These are phyloP conservation scores for Philypnodon macrostomus DNA, from an alignment of 2,797 vertebrate genomes.

Conservation along the genomic window DNA sequence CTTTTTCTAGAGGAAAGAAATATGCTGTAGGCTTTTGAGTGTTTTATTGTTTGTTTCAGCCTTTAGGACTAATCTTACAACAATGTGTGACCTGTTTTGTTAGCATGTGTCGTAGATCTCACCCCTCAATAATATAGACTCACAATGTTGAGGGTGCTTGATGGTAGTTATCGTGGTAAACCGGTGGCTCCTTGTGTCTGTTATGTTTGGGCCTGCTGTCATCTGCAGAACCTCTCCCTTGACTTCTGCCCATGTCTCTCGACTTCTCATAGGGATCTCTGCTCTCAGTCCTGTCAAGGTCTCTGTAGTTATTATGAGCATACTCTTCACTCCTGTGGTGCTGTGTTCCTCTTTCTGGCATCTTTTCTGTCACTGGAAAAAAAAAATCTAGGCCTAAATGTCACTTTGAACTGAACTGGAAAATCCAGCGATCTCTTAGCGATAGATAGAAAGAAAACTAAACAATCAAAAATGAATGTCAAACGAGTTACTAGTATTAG, in stretches of 20 bases:
- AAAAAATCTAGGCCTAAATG: no score
- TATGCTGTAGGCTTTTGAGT: neutral
- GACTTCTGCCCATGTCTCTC: slow-evolving; percentile 18
- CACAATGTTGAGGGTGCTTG: slow-evolving; percentile 50
- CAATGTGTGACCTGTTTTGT: no score
- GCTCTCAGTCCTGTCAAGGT: slow-evolving; percentile 19
- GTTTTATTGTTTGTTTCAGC: neutral
- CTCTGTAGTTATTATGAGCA: slow-evolving; percentile 39
- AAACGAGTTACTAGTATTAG: no score
- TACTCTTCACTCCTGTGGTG: slow-evolving; percentile 46
- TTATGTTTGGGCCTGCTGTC: slow-evolving; percentile 47
- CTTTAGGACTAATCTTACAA: no score
- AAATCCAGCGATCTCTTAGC: no score
- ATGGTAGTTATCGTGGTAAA: slow-evolving; percentile 29
- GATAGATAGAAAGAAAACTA: no score
- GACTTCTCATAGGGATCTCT: slow-evolving; percentile 28
- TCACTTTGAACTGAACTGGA: no score
- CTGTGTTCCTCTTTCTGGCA: slow-evolving; percentile 57
- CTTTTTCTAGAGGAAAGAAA: no score
- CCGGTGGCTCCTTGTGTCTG: slow-evolving; percentile 39
- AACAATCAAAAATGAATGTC: no score
- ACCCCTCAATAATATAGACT: neutral
- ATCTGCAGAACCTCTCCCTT: slow-evolving; percentile 36
- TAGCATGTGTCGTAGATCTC: no score
- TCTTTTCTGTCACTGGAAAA: slow-evolving; percentile 24